These are phyloP conservation scores for Drosophila formosana DNA, from an alignment of 2,888 invertebrate genomes.

Conservation along the genomic window DNA sequence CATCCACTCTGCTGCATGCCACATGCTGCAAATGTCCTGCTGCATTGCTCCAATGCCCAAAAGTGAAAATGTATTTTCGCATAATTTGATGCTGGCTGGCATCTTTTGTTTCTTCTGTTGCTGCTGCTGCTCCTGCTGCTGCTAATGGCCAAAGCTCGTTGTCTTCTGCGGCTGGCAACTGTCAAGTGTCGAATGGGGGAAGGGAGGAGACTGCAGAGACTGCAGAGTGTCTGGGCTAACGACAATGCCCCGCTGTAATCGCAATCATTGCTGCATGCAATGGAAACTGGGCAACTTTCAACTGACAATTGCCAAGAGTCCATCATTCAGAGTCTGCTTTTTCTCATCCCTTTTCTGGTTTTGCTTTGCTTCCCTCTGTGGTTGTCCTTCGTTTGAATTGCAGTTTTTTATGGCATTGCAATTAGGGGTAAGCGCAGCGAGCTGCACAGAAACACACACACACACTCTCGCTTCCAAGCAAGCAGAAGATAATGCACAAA, in stretches of 20 bases:
- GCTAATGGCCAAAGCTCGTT: constrained; percentile 43
- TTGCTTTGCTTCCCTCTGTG: constrained; percentile 35
- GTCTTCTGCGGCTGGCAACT: constrained; percentile 21
- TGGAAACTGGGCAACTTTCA: constrained; percentile 2
- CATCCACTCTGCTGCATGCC: constrained; percentile 15
- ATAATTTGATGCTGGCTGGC: constrained; percentile 58
- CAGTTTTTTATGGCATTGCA: constrained; percentile 81
- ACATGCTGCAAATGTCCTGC: constrained; percentile 14
- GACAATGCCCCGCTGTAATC: constrained; percentile 58
- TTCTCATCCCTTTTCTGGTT: constrained; percentile 28
- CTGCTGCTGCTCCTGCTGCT: constrained; percentile 18
- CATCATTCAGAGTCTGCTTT: constrained; percentile 21
- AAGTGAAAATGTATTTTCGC: constrained; percentile 61
- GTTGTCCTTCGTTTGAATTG: constrained; percentile 82
- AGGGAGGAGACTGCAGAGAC: not conserved
- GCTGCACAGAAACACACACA: constrained; percentile 27
- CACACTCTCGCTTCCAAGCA: constrained; percentile 14
- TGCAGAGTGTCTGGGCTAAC: constrained; percentile 42
- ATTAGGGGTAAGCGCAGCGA: constrained; percentile 79
- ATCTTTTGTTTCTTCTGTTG: not conserved
- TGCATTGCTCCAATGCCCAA: constrained; percentile 35
- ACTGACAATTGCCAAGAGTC: constrained; percentile 54
- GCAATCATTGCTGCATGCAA: constrained; percentile 72
- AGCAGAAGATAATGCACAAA: constrained; percentile 31
- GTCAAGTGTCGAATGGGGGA: not conserved